phyloP scores from a whole-genome alignment of 2,113 vertebrate genomes.

The Cygnus atratus region DNA sequence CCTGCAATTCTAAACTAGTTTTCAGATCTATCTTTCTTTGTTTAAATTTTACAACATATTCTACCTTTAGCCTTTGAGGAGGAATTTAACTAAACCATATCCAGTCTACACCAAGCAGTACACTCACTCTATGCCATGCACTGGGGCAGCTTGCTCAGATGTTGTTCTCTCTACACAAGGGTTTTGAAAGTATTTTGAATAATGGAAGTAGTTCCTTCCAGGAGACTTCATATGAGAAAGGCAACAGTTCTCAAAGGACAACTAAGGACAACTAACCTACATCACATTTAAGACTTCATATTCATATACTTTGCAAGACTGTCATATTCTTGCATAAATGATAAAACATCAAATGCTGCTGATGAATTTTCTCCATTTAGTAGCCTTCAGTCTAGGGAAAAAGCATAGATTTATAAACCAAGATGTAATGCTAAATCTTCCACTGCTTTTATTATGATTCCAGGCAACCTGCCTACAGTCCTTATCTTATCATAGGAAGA shows the following conservation, averaged over 20 bases:
- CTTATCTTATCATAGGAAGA: neutral
- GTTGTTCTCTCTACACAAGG: neutral
- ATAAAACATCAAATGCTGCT: neutral
- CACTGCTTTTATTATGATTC: constrained; percentile 7
- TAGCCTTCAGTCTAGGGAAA: neutral
- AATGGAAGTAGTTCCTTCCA: neutral
- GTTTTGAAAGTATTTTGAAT: neutral
- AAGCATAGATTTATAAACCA: neutral
- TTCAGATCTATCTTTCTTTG: neutral
- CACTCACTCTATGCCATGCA: rapidly evolving
- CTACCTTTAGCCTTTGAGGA: neutral
- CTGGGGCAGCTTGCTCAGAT: neutral
- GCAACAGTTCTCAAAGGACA: neutral
- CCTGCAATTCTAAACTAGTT: neutral
- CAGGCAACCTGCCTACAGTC: neutral
- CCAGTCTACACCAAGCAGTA: neutral
- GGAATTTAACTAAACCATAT: neutral
- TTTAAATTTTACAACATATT: neutral
- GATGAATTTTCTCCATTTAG: constrained; percentile 19
- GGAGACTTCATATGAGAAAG: neutral
- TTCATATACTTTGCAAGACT: neutral
- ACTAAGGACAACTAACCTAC: neutral
- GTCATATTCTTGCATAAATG: constrained; percentile 6
- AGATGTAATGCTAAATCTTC: constrained; percentile 40
- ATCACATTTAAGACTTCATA: neutral